A percentile compares a stretch with the other conserved stretches of the same genome.
Evolutionary conservation across 2,888 invertebrate species (phyloP).

Genomic region (Drosophila formosana): DNA sequence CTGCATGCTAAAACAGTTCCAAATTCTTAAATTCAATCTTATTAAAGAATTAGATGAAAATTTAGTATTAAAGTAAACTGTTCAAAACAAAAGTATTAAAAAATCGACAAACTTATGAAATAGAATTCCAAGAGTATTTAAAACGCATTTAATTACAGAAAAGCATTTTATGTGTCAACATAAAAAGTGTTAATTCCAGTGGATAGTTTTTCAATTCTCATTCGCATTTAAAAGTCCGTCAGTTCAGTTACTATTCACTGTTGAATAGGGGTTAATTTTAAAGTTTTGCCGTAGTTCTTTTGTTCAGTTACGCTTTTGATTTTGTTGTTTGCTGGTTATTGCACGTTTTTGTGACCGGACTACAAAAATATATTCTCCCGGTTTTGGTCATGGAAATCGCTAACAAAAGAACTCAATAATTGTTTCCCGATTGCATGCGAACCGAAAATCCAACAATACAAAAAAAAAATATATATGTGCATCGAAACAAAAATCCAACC

Average conservation of each 20-base stretch:
- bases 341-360: constrained; percentile 53
- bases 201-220: too few relatives aligned
- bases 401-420: constrained; percentile 32
- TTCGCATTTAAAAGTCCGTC: too few relatives aligned
- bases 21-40: too few relatives aligned
- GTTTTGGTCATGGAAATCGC: constrained; percentile 32
- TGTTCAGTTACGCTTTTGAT: constrained; percentile 16
- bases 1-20: not conserved
- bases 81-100: too few relatives aligned
- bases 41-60: too few relatives aligned
- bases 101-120: too few relatives aligned
- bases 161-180: too few relatives aligned
- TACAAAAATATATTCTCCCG: not conserved
- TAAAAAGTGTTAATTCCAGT: too few relatives aligned
- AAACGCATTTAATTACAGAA: too few relatives aligned
- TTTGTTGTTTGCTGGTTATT: constrained; percentile 57
- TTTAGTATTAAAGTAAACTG: too few relatives aligned
- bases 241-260: too few relatives aligned
- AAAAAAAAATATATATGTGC: not conserved
- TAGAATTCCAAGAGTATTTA: too few relatives aligned
- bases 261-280: not conserved
- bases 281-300: not conserved
- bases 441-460: constrained; percentile 11
- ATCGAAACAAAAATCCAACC: constrained; percentile 25
- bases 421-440: constrained; percentile 55